Conservation (phyloP, 2,797 vertebrate genomes). For the Hydrophis major region DNA sequence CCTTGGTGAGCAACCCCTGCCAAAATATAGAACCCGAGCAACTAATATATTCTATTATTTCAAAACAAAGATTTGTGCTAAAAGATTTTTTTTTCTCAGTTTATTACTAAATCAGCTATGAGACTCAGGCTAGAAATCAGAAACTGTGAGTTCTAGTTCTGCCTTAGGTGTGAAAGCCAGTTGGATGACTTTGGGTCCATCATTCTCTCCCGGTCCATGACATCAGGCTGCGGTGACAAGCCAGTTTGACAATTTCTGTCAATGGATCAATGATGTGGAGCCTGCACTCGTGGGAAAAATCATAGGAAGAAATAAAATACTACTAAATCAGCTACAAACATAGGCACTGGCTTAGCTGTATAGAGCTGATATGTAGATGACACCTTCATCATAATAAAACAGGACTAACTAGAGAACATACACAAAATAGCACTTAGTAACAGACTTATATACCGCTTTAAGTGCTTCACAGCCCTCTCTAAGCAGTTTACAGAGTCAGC, state of each 20-base stretch:
- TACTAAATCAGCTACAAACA: neutral
- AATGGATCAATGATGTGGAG: neutral
- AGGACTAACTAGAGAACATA: neutral
- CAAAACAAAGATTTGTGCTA: neutral
- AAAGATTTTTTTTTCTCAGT: neutral
- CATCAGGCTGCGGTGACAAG: neutral
- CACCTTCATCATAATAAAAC: neutral
- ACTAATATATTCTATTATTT: too few species aligned
- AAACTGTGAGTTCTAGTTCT: neutral
- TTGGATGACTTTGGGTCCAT: neutral
- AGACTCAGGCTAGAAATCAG: neutral
- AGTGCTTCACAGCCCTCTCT: too few species aligned
- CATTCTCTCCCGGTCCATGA: neutral
- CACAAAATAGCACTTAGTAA: neutral
- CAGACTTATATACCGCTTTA: too few species aligned
- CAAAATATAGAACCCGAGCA: too few species aligned
- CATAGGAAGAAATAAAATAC: neutral
- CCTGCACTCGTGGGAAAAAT: neutral
- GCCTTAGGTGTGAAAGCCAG: neutral
- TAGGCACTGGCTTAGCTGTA: neutral
- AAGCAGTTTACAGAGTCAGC: too few species aligned
- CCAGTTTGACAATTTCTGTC: neutral
- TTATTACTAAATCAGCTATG: neutral
- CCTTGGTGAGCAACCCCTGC: too few species aligned
- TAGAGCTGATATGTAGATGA: neutral